Conservation (phyloP, 2,797 vertebrate species). For the Centroberyx gerrardi region DNA sequence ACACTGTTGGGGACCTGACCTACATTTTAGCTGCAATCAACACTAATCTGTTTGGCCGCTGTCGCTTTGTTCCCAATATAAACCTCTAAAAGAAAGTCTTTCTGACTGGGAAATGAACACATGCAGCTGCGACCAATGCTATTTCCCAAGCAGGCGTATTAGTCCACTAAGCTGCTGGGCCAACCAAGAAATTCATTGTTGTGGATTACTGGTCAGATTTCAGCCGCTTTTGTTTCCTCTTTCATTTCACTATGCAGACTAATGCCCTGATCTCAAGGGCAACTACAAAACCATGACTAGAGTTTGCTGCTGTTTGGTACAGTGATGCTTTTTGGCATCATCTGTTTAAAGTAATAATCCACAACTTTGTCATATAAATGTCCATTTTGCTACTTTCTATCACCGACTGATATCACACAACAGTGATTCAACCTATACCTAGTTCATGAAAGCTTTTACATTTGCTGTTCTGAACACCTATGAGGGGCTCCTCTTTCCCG, state of each 20-base stretch:
- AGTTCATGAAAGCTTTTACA: no score
- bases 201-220: conserved; percentile 74
- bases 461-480: no score
- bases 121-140: conserved; percentile 58
- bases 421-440: neutral
- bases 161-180: conserved; percentile 70
- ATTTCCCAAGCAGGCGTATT: conserved; percentile 71
- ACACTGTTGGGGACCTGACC: conserved; percentile 61
- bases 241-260: conserved; percentile 50
- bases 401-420: no score
- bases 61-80: conserved; percentile 54
- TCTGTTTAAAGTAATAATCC: conserved; percentile 16
- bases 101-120: conserved; percentile 61
- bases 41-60: conserved; percentile 61
- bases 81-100: conserved; percentile 69
- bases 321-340: conserved; percentile 5
- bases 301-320: conserved; percentile 13
- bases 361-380: conserved; percentile 5
- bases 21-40: conserved; percentile 62
- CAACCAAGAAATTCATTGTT: conserved; percentile 73
- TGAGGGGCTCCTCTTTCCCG: no score
- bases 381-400: neutral
- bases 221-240: conserved; percentile 52
- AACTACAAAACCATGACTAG: conserved; percentile 13
- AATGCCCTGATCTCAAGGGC: conserved; percentile 29